Base-by-base conservation (phyloP, 2,113 vertebrate genomes). In the Tauraco erythrolophus region DNA sequence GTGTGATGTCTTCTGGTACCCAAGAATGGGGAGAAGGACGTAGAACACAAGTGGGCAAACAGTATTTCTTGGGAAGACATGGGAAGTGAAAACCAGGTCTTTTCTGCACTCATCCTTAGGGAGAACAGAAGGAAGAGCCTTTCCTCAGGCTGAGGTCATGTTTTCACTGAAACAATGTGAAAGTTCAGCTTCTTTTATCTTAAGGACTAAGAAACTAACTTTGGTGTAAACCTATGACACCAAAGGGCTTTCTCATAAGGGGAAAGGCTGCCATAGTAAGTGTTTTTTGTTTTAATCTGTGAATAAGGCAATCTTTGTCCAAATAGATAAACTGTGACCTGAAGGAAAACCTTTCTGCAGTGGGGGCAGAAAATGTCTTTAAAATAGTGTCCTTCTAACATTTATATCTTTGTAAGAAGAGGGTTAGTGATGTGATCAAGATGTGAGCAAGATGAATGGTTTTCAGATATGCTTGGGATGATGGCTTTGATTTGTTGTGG, bases 231-330 rank as follows among this genome's bases (percentile, higher is more conserved):
- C 19, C 19, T 95, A 11, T 66, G 79, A 81, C 30, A 91, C 23
- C 25, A 60, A 43, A 85, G 28, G 31, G 28, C 35, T 82, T 75
- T 75, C 48, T 96, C 5, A 21, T 11, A 22, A 83, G n/a, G 37
- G 81, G 48, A 91, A 79, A 75, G 46, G 30, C 33, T 68, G 18
- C 37, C 0, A 8, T 31, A 70, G 30, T 53, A 48, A 61, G 23
- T 31, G 56, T 14, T 37, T 58, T 80, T 85, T 91, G 64, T 79
- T 97, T 89, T n/a, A 89, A 74, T 45, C 24, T 62, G 21, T 82
- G 43, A 41, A 41, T 80, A 53, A 56, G 53, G 57, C 74, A 83
- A 21, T 88, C 43, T 74, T 48, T 53, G 45, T 57, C 84, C 82
- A 86, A 83, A 93, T 66, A 84, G n/a, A 62, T 14, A 46, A 61